Evolutionary conservation across 2,888 invertebrate genomes (phyloP).

Genomic region (Amaurobius ferox): DNA sequence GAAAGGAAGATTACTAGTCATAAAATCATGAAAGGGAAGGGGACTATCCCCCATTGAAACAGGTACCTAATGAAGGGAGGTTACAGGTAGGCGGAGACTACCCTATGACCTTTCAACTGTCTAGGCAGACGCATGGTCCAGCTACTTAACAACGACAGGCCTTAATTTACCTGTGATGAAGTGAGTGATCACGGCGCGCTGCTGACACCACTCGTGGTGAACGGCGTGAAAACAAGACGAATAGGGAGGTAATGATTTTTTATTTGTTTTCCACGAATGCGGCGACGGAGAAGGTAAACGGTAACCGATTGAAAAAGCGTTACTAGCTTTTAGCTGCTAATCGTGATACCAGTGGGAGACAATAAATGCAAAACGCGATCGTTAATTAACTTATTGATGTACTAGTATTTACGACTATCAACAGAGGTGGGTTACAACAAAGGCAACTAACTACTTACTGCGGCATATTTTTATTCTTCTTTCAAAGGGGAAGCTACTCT

Average conservation of each 20-base stretch:
- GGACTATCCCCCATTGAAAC: not conserved
- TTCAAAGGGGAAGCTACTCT: no score
- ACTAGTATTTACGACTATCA: no score
- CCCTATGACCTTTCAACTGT: slow-evolving; percentile 24
- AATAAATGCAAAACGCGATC: no score
- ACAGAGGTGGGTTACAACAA: no score
- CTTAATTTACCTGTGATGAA: slow-evolving; percentile 65
- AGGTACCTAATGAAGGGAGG: not conserved
- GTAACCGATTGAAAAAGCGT: no score
- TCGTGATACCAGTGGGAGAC: no score
- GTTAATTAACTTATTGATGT: no score
- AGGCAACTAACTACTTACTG: no score
- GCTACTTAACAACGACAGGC: slow-evolving; percentile 57
- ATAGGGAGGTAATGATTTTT: slow-evolving; percentile 47
- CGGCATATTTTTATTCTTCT: no score
- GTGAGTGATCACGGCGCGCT: slow-evolving; percentile 41
- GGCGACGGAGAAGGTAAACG: no score
- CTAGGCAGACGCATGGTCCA: slow-evolving; percentile 35
- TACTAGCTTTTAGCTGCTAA: no score
- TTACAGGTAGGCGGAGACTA: not conserved
- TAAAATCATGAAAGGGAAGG: slow-evolving; percentile 31
- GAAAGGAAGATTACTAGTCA: slow-evolving; percentile 9
- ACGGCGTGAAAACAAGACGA: slow-evolving; percentile 63
- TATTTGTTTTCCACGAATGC: slow-evolving; percentile 45
- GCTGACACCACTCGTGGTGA: slow-evolving; percentile 18